Evolutionary conservation across 1,140 invertebrate species (phyloP).

Genomic region (Parasteatoda tepidariorum): DNA sequence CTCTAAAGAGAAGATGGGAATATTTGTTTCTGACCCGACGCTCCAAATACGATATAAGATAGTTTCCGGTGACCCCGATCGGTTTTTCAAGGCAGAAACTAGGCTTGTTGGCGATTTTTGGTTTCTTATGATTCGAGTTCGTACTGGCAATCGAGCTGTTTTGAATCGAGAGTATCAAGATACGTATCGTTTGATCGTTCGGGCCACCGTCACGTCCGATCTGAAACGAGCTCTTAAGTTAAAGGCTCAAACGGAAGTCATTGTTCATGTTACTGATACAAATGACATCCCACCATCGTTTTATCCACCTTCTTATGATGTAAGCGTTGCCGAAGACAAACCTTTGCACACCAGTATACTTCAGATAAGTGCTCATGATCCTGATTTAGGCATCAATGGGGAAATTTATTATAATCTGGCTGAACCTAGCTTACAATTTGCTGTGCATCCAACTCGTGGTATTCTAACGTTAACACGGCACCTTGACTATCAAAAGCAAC

Average conservation of each 20-base stretch:
- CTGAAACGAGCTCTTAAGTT: constrained; percentile 43
- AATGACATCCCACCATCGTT: constrained; percentile 95
- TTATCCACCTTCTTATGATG: constrained; percentile 86
- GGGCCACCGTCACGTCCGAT: constrained; percentile 73
- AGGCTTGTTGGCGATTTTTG: constrained; percentile 87
- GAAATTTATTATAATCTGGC: constrained; percentile 96
- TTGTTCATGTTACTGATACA: constrained; percentile 85
- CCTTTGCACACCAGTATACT: constrained; percentile 77
- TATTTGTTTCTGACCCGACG: constrained; percentile 69
- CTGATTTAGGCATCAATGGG: constrained; percentile 92
- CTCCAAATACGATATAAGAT: constrained; percentile 82
- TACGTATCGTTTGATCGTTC: constrained; percentile 82
- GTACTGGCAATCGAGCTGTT: constrained; percentile 84
- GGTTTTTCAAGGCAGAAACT: constrained; percentile 93
- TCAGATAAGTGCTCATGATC: constrained; percentile 81
- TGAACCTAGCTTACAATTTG: constrained; percentile 85
- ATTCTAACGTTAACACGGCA: constrained; percentile 85
- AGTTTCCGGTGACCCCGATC: constrained; percentile 83
- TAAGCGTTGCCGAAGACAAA: constrained; percentile 88
- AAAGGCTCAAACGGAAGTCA: constrained; percentile 74
- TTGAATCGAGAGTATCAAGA: constrained; percentile 92
- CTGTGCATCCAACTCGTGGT: constrained; percentile 91
- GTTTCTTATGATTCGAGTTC: constrained; percentile 87
- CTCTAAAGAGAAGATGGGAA: constrained; percentile 78
- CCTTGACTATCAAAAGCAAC: constrained; percentile 73